Percentiles rank a stretch among this genome's conserved stretches.
These are phyloP conservation scores for Alectoris magna DNA, from an alignment of 2,797 vertebrate species.

Conservation along the genomic window DNA sequence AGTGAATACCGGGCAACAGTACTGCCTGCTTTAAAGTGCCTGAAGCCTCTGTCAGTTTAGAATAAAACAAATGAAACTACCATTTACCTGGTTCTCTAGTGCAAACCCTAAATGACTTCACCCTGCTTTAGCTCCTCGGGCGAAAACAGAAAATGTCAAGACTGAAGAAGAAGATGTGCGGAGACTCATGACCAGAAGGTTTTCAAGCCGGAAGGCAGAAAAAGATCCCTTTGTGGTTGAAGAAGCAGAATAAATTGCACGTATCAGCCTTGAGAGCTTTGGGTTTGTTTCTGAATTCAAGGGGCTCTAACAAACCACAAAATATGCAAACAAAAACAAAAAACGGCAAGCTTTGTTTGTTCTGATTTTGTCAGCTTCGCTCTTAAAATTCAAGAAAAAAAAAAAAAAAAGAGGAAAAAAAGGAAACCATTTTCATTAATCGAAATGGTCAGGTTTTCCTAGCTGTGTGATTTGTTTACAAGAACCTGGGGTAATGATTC, in stretches of 20 bases:
- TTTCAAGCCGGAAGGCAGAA: conserved; percentile 16
- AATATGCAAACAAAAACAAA: neutral
- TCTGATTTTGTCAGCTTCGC: neutral
- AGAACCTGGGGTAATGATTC: neutral
- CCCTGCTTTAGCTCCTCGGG: neutral
- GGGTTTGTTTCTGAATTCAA: neutral
- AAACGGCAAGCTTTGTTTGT: rapidly evolving
- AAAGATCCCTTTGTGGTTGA: conserved; percentile 8
- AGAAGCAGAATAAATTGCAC: conserved; percentile 32
- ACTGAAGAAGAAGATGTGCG: neutral
- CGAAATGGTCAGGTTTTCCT: neutral
- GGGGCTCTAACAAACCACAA: neutral
- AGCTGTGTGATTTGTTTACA: neutral
- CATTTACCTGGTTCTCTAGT: neutral
- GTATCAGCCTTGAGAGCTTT: neutral
- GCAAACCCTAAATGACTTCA: neutral
- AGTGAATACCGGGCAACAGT: neutral
- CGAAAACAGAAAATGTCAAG: neutral
- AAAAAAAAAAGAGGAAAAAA: neutral
- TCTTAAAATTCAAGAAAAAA: neutral
- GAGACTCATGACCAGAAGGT: neutral
- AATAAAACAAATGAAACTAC: conserved; percentile 32
- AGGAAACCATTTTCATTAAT: neutral
- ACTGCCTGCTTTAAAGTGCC: neutral
- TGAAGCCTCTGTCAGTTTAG: neutral